Evolutionary conservation across 2,888 invertebrate species (phyloP).

Genomic region (Oasisia sp.): DNA sequence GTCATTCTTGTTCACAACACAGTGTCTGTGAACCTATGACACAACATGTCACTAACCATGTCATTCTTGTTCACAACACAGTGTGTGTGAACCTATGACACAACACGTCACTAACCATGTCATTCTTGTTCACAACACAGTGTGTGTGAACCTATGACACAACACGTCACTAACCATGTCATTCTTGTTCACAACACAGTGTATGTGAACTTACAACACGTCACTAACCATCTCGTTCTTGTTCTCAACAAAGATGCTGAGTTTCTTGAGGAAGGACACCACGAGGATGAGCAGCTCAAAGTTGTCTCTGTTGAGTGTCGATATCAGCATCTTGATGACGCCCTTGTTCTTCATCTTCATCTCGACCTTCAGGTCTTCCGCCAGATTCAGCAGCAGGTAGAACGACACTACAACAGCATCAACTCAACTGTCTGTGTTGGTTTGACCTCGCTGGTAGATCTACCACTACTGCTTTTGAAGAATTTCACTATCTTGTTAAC

Average conservation of each 20-base stretch:
- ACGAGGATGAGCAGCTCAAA: slow-evolving; percentile 89
- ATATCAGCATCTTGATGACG: slow-evolving; percentile 86
- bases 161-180: slow-evolving; percentile 58
- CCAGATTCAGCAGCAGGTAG: slow-evolving; percentile 92
- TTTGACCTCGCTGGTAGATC: neutral
- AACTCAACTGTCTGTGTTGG: no score
- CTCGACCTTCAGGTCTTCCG: slow-evolving; percentile 94
- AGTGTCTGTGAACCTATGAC: no score
- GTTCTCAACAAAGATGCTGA: slow-evolving; percentile 93
- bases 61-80: no score
- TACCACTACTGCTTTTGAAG: neutral
- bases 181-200: no score
- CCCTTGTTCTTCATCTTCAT: slow-evolving; percentile 97
- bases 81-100: no score
- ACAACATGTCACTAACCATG: no score
- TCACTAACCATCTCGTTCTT: slow-evolving; percentile 84
- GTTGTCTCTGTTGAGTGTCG: slow-evolving; percentile 89
- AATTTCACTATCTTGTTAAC: no score
- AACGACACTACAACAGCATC: slow-evolving; percentile 77
- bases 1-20: no score
- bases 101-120: slow-evolving; percentile 63
- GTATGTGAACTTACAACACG: neutral
- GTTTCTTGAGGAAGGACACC: slow-evolving; percentile 92
- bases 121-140: no score
- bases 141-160: no score